phyloP scores from a whole-genome alignment of 2,888 invertebrate genomes.

The Drosophila paranaensis region DNA sequence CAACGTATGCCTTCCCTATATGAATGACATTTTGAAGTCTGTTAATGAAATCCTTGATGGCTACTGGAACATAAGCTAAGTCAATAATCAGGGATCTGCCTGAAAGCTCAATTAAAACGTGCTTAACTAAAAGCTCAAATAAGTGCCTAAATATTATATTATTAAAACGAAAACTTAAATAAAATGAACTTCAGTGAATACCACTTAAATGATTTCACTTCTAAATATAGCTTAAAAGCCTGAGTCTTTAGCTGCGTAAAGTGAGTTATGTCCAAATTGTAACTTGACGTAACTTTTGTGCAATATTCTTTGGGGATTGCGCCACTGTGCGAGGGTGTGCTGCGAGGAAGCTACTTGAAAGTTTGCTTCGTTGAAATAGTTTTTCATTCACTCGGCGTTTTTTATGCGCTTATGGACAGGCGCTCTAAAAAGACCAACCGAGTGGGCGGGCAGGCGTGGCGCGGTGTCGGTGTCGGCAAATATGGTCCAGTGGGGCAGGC shows the following conservation, averaged over 20 bases:
- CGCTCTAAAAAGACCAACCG: constrained; percentile 54
- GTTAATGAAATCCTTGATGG: not conserved
- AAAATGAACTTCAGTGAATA: too few species aligned
- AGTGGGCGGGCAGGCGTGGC: constrained; percentile 4
- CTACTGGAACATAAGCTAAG: not conserved
- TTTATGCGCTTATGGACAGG: constrained; percentile 28
- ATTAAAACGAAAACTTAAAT: too few species aligned
- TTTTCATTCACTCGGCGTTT: constrained; percentile 64
- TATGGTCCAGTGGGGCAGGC: constrained; percentile 26
- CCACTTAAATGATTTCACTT: too few species aligned
- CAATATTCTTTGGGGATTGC: too few species aligned
- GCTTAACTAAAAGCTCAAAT: too few species aligned
- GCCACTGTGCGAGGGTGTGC: constrained; percentile 29
- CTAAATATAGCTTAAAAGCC: too few species aligned
- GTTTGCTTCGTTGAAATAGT: constrained; percentile 74
- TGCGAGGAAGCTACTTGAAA: constrained; percentile 57
- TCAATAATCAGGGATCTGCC: not conserved
- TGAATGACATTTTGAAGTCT: too few species aligned
- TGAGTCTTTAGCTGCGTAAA: too few species aligned
- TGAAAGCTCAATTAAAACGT: too few species aligned
- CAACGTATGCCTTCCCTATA: too few species aligned
- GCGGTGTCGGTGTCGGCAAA: constrained; percentile 18
- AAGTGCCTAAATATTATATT: too few species aligned
- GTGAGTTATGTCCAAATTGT: not conserved
- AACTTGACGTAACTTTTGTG: not conserved